Evolutionary conservation across 2,888 invertebrate species (phyloP), one percentile per base, ranked within the genome.

Genomic region (Philereme transversata): DNA sequence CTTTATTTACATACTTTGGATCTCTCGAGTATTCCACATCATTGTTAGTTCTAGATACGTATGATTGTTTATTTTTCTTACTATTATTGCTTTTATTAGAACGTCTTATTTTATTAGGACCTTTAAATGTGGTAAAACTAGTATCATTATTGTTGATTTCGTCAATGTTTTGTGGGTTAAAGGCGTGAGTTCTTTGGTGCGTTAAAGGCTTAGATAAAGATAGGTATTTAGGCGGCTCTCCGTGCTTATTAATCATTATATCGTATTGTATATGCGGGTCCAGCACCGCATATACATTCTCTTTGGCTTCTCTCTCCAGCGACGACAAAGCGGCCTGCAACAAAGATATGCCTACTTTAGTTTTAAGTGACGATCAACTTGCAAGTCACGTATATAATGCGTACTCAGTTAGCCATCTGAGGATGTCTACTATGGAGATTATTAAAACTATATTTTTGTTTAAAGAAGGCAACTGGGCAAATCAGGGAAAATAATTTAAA

Each of bases 221-320:
- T 80, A 93, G 83, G 76, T 91, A 87, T 69, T 88, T 92, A 83
- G 93, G 90, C 82, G 91, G 91, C 71, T 92, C 91, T 77, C 93
- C 93, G 77, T 87, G 85, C 77, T 92, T 90, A 80, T 90, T 92
- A 77, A 93, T 93, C 72, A 91, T 92, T 82, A 93, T 86, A 81
- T 93, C 93, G 82, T 93, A 93, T 77, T 93, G 92, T 80, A 93
- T 88, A 83, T 91, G 92, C 81, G 93, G 93, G 75, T 93, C 92
- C 74, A 92, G 76, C 71, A 93, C 89, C 85, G 93, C 92, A 86
- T 93, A 93, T 65, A 93, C 92, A 81, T 93, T 92, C 81, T 93
- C 93, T 90, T 92, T 93, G 88, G 92, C 92, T 90, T 89, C 87
- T 87, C 81, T 87, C 83, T 90, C 92, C 86, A 92, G 82, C 82